Conservation (phyloP, 2,113 vertebrate genomes). For the Brevimyrus niger region DNA sequence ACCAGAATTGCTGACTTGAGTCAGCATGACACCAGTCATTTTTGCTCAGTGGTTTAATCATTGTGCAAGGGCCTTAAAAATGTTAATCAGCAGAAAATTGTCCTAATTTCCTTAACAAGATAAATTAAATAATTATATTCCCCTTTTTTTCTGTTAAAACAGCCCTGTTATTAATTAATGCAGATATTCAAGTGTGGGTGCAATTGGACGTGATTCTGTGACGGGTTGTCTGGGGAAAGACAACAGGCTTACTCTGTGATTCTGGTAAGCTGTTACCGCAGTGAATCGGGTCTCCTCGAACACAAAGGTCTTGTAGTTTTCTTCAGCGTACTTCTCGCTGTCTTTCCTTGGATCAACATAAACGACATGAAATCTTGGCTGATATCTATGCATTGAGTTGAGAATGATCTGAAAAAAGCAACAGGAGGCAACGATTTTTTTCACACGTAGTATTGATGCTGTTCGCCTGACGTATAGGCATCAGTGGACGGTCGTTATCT, state of each 20-base stretch:
- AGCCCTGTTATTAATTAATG: neutral
- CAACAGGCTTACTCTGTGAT: constrained; percentile 69
- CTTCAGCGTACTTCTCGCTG: constrained; percentile 72
- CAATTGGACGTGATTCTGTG: neutral
- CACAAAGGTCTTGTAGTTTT: constrained; percentile 88
- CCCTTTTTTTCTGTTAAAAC: neutral
- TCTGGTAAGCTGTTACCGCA: constrained; percentile 90
- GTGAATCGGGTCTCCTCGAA: constrained; percentile 86
- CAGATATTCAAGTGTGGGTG: neutral
- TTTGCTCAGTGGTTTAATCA: neutral
- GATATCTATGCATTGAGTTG: constrained; percentile 95
- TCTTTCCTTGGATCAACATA: constrained; percentile 72
- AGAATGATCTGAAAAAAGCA: constrained; percentile 71
- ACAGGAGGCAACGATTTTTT: neutral
- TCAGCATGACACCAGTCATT: neutral
- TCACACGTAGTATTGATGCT: neutral
- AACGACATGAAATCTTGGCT: constrained; percentile 86
- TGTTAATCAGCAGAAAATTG: neutral
- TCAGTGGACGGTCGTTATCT: neutral
- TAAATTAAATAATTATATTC: neutral
- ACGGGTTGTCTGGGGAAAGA: neutral
- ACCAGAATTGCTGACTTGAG: neutral
- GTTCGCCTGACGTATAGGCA: neutral
- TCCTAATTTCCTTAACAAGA: neutral
- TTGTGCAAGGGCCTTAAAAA: neutral